Base-by-base conservation (phyloP, 2,113 vertebrate genomes). In the Rhea pennata region DNA sequence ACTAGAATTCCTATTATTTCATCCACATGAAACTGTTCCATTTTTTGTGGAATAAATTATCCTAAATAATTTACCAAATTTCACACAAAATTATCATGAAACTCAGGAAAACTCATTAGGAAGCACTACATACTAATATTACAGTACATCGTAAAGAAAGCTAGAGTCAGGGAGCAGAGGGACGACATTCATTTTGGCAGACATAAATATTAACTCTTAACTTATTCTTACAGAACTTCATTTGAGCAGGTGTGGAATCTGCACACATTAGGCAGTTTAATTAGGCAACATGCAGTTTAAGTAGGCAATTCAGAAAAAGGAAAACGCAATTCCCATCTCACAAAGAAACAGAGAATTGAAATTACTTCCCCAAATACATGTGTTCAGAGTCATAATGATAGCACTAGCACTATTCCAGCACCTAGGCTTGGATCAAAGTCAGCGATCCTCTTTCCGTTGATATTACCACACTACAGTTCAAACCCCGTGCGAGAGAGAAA, bases 21-120 rank as follows among this genome's bases (percentile, higher is more conserved):
- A 36, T 75, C 66, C 33, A 0, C 0, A 0, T 0, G 2, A 21
- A 83, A 15, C 27, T 22, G 65, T 61, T 50, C 31, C 3, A 50
- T 39, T 33, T 59, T 36, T 14, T 1, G 3, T 21, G n/a, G 17
- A 87, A 54, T 24, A 70, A 1, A 50, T 40, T 56, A 8, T 51
- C 71, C 42, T 5, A 66, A 6, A 33, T 23, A 31, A 7, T 9
- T 65, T 51, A 58, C 20, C 8, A 3, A 2, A 4, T 15, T 16
- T 87, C 78, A 48, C 21, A 10, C 29, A 58, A 79, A 64, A 50
- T 31, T 23, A 22, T 12, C 6, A 0, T 23, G 58, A 72, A 74
- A 78, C 1, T 7, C 54, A 70, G 64, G 54, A 51, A 89, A 31
- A 33, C 42, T 69, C 29, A 33, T 5, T 23, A 10, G 78, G 46